A percentile compares a stretch with the other conserved stretches of the same genome.
These are phyloP conservation scores for Trichomalopsis sarcophagae DNA, from an alignment of 1,140 invertebrate species.

Conservation along the genomic window DNA sequence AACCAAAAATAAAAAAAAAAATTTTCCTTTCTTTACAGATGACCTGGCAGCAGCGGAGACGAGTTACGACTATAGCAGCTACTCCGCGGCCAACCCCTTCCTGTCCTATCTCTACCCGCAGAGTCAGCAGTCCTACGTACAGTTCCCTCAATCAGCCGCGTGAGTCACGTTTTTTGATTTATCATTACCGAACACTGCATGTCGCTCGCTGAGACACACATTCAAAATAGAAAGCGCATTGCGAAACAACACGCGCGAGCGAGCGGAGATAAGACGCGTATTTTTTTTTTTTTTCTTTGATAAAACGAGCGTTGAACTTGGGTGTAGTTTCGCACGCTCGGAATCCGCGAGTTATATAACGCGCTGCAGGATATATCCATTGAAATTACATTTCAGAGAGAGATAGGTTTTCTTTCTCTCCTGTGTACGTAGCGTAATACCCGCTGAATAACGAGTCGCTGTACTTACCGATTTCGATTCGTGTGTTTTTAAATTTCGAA, in stretches of 20 bases:
- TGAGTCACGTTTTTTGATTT: background rate
- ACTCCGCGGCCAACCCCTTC: background rate
- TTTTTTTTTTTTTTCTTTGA: background rate
- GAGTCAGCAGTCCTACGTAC: background rate
- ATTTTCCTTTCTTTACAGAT: background rate
- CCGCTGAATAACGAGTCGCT: too few relatives aligned
- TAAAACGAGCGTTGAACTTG: background rate
- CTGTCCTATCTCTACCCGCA: constrained; percentile 22
- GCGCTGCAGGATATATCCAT: background rate
- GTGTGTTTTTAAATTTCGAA: constrained; percentile 2
- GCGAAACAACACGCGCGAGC: background rate
- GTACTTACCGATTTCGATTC: too few relatives aligned
- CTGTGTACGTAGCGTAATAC: background rate
- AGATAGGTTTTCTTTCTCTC: background rate
- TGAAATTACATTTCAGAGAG: background rate
- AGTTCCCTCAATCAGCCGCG: background rate
- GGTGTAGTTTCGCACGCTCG: background rate
- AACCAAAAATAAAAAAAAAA: too few relatives aligned
- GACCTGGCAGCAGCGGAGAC: constrained; percentile 15
- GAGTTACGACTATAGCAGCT: background rate
- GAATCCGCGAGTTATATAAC: background rate
- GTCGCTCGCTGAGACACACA: too few relatives aligned
- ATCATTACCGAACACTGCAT: background rate
- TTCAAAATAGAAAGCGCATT: background rate
- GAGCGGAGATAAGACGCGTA: background rate